Conservation (phyloP, 2,113 vertebrate genomes). For the Eubucco bourcierii region DNA sequence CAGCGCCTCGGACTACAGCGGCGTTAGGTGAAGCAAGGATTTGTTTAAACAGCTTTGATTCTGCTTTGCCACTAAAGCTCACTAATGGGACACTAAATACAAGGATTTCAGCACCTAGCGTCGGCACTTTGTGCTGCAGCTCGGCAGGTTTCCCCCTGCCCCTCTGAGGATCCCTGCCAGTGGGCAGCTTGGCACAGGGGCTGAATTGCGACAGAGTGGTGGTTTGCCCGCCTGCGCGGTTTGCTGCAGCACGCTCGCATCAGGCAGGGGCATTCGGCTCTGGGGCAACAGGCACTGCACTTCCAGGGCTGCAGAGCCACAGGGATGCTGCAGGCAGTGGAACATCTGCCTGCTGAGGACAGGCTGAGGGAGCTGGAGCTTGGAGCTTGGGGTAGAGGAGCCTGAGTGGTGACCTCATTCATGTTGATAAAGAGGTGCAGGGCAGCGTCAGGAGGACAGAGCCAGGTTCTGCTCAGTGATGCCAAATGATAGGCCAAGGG, state of each 20-base stretch:
- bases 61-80: neutral
- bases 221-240: slow-evolving; percentile 5
- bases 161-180: neutral
- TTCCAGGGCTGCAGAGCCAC: neutral
- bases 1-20: neutral
- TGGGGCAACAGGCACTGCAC: neutral
- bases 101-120: neutral
- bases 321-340: no score
- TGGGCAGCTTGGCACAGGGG: neutral
- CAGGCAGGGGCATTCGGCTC: neutral
- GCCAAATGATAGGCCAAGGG: no score
- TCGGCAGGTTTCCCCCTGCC: neutral
- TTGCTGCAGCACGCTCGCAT: neutral
- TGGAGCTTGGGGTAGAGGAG: no score
- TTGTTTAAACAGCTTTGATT: slow-evolving; percentile 6
- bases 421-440: no score
- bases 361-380: no score
- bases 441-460: no score
- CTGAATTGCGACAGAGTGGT: slow-evolving; percentile 8
- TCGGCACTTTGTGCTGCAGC: slow-evolving; percentile 16
- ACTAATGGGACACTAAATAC: neutral
- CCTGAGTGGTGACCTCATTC: no score
- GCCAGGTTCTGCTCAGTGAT: no score
- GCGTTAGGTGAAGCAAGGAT: neutral
- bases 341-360: no score